Conservation (phyloP, 2,113 vertebrate species). For the Salvelinus sp. region DNA sequence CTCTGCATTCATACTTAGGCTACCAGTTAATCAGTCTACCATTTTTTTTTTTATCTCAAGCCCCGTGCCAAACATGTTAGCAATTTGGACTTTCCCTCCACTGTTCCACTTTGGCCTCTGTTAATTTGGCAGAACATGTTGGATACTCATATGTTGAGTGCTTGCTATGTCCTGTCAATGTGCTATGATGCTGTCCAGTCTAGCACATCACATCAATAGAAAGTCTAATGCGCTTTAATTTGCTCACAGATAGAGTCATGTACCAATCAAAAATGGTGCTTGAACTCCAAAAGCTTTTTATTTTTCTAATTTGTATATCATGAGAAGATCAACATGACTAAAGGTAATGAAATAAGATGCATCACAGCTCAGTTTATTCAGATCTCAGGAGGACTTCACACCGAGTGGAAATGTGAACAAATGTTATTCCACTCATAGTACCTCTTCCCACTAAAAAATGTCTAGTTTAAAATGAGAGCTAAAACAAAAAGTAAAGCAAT, state of each 20-base stretch:
- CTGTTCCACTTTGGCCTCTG: neutral
- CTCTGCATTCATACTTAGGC: constrained; percentile 11
- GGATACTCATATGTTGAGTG: neutral
- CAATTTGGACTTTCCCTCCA: neutral
- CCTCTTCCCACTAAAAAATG: neutral
- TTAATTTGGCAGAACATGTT: neutral
- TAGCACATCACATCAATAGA: neutral
- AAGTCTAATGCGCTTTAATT: neutral
- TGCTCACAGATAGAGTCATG: neutral
- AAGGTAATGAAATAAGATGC: too few species aligned
- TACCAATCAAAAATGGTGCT: too few species aligned
- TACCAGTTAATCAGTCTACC: constrained; percentile 16
- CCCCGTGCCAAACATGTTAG: constrained; percentile 10
- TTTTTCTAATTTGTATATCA: too few species aligned
- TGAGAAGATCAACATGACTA: too few species aligned
- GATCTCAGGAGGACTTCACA: too few species aligned
- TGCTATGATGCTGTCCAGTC: neutral
- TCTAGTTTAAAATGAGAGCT: neutral
- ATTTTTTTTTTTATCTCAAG: neutral
- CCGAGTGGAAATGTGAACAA: too few species aligned
- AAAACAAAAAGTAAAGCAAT: neutral
- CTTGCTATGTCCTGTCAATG: neutral
- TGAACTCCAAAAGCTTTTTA: too few species aligned
- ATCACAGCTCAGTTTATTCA: too few species aligned
- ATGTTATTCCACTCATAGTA: too few species aligned